These are phyloP conservation scores for Atherinomorus stipes DNA, from an alignment of 2,113 vertebrate genomes.

Conservation along the genomic window DNA sequence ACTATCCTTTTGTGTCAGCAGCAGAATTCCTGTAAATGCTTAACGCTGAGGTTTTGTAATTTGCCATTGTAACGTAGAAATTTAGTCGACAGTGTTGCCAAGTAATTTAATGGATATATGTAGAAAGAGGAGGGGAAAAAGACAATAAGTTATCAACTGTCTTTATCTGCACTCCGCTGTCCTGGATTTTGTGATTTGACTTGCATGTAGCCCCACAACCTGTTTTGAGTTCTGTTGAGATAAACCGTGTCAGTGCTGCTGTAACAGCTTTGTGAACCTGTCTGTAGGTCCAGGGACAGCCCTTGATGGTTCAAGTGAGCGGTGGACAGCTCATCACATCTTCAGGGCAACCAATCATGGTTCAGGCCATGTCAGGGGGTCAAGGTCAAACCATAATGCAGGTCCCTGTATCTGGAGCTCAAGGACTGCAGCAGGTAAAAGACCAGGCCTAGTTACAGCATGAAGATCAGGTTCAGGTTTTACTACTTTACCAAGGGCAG, in stretches of 20 bases:
- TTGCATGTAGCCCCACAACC: conserved; percentile 13
- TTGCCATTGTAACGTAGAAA: neutral
- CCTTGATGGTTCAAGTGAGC: conserved; percentile 98
- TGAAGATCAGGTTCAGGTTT: neutral
- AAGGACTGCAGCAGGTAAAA: conserved; percentile 95
- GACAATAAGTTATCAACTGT: neutral
- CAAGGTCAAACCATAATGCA: conserved; percentile 99
- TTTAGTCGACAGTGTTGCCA: neutral
- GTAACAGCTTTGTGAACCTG: conserved; percentile 37
- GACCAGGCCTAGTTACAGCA: neutral
- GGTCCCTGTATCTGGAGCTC: conserved; percentile 94
- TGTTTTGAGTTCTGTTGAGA: neutral
- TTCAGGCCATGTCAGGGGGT: conserved; percentile 95
- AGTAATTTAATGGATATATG: neutral
- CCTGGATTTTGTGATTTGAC: conserved; percentile 13
- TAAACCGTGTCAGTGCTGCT: neutral
- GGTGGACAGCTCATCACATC: conserved; percentile 98
- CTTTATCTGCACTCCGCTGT: conserved; percentile 1
- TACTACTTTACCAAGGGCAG: too few relatives aligned
- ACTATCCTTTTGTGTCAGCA: too few relatives aligned
- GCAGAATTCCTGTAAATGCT: neutral
- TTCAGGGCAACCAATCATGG: conserved; percentile 98
- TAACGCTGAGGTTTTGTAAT: conserved; percentile 3
- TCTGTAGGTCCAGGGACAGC: conserved; percentile 93
- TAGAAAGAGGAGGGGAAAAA: conserved; percentile 16